Evolutionary conservation across 2,113 vertebrate genomes (phyloP), one percentile per base, ranked within the genome.

Genomic region (Sterna hirundo): DNA sequence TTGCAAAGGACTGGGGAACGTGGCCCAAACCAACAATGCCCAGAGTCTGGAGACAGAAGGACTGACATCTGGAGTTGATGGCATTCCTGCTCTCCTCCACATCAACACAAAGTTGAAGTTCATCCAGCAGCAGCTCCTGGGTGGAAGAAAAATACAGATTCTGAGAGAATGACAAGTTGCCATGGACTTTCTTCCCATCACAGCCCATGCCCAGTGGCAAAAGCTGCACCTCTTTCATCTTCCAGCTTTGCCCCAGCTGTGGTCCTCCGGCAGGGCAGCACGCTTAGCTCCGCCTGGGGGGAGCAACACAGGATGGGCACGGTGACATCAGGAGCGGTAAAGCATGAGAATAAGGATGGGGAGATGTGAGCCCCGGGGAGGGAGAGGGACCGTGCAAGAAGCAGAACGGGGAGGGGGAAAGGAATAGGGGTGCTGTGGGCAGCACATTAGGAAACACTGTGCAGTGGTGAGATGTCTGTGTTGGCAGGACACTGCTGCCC

Each of bases 171-270:
- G 10, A 13, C 0, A 5, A 87, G 23, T 69, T 87, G 52, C 36
- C 7, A 26, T 21, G 14, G 72, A 55, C 69, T 7, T 79, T 82
- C 65, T 87, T 90, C 69, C 57, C 65, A 42, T 38, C 74, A 21
- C 29, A 60, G 17, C 10, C 60, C 55, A 38, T 13, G 36, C 13
- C 36, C 51, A 80, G n/a, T 18, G 51, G 62, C 66, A 85, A 87
- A 79, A 62, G 10, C 49, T 85, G 52, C 36, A 79, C 17, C 54
- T 79, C 52, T 72, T 79, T 82, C 55, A 29, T 92, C 44, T 85
- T 49, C 58, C 81, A 91, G 25, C 22, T 36, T 57, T 1, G 4
- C 15, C 18, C 20, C 1, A 0, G 0, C 58, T 83, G 49, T 1
- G 0, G 40, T 57, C 42, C n/a, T 83, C 60, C 6, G 4, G 22